Conservation (phyloP, 2,888 invertebrate genomes). For the Drosophila trichaetosa region DNA sequence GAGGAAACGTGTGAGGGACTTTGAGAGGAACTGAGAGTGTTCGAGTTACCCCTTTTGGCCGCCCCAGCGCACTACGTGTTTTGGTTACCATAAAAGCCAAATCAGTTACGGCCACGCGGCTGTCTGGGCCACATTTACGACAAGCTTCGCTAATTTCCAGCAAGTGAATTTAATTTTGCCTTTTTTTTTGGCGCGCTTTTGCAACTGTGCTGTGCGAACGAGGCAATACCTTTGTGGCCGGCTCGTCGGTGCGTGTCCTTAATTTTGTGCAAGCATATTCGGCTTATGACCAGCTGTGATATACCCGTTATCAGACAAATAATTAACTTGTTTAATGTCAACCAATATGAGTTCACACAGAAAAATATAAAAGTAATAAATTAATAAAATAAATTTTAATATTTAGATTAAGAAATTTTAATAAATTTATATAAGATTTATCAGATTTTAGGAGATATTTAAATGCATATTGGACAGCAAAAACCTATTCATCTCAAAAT, state of each 20-base stretch:
- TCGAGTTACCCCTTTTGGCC: constrained; percentile 3
- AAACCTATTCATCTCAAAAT: background rate
- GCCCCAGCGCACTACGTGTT: constrained; percentile 63
- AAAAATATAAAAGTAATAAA: background rate
- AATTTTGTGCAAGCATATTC: background rate
- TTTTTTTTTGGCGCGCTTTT: constrained; percentile 8
- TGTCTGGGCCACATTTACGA: constrained; percentile 54
- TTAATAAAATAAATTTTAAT: too few species aligned
- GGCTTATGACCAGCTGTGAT: background rate
- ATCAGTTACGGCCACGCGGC: constrained; percentile 40
- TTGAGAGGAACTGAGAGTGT: background rate
- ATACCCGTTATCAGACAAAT: background rate
- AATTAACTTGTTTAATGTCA: background rate
- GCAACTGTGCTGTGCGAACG: constrained; percentile 19
- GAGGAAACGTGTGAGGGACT: background rate
- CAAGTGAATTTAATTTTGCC: constrained; percentile 63
- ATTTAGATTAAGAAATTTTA: background rate
- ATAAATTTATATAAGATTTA: background rate
- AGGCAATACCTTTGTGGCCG: background rate
- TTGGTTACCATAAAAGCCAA: constrained; percentile 55
- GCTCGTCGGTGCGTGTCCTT: background rate
- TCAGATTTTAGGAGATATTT: background rate
- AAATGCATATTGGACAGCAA: background rate
- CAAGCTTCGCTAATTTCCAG: constrained; percentile 64
- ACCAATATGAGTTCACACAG: background rate